A percentile compares a stretch with the other conserved stretches of the same genome.
Conservation (phyloP, 2,797 vertebrate genomes). For the Phoxinus dragarum region DNA sequence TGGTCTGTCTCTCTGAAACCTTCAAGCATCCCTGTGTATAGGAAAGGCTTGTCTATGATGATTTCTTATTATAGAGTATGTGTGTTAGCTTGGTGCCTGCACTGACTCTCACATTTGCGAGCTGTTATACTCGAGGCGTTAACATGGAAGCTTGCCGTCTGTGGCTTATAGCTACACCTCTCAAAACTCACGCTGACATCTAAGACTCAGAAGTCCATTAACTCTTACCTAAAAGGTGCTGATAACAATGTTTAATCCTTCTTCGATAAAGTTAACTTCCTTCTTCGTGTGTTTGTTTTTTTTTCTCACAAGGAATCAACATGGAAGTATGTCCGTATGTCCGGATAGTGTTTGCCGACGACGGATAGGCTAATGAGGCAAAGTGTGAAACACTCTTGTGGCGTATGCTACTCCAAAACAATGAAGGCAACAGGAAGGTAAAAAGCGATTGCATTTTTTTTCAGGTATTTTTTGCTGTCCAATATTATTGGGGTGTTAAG, state of each 20-base stretch:
- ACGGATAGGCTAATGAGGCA: conserved; percentile 20
- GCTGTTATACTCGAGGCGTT: conserved; percentile 54
- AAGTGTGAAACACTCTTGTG: not conserved
- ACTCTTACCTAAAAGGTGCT: conserved; percentile 12
- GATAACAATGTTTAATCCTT: not conserved
- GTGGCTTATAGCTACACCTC: conserved; percentile 47
- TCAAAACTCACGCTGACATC: conserved; percentile 52
- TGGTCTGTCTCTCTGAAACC: not conserved
- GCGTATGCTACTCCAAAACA: not conserved
- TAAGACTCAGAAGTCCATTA: conserved; percentile 41
- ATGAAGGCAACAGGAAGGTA: conserved; percentile 45
- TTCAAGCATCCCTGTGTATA: not conserved
- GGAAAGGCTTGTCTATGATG: not conserved
- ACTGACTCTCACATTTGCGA: conserved; percentile 39
- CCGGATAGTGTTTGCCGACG: conserved; percentile 37
- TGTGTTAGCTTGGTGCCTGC: conserved; percentile 41
- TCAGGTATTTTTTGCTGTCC: not conserved
- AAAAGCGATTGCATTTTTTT: not conserved
- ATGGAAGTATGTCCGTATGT: not conserved
- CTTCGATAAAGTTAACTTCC: not conserved
- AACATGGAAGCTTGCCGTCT: conserved; percentile 15
- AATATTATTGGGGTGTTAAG: not conserved
- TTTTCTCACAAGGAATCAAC: not conserved
- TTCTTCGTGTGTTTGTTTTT: not conserved
- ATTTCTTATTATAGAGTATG: conserved; percentile 30